Conservation (phyloP, 2,888 invertebrate genomes). For the Leptinotarsa tumamoca region DNA sequence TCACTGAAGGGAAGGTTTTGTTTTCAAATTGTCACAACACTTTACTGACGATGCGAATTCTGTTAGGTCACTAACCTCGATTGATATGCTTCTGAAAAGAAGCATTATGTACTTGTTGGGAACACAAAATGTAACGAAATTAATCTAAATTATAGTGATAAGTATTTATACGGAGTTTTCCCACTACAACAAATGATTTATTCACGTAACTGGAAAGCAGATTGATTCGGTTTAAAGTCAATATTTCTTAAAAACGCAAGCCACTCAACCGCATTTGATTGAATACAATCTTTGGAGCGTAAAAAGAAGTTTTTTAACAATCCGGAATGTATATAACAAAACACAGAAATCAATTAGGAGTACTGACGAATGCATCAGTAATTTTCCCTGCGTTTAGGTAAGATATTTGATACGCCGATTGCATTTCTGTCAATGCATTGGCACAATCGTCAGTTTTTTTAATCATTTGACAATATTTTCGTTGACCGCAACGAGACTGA, state of each 20-base stretch:
- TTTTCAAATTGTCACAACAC: conserved; percentile 21
- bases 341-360: conserved; percentile 31
- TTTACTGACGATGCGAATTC: not conserved
- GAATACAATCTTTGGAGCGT: conserved; percentile 58
- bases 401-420: conserved; percentile 36
- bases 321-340: conserved; percentile 41
- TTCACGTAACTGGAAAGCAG: conserved; percentile 59
- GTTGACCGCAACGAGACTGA: conserved; percentile 4
- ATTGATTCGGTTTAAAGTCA: conserved; percentile 58
- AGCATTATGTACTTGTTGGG: conserved; percentile 56
- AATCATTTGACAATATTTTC: not conserved
- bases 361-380: conserved; percentile 42
- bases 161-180: conserved; percentile 61
- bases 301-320: conserved; percentile 52
- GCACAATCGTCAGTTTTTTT: conserved; percentile 22
- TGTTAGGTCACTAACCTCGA: conserved; percentile 58
- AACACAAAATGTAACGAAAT: conserved; percentile 54
- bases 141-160: conserved; percentile 56
- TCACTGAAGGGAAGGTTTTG: not conserved
- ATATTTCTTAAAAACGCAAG: conserved; percentile 60
- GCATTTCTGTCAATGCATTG: conserved; percentile 35
- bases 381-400: conserved; percentile 38
- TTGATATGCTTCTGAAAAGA: conserved; percentile 59
- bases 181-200: conserved; percentile 56
- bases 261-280: conserved; percentile 61